A percentile compares a stretch with the other conserved stretches of the same genome.
Evolutionary conservation across 2,113 vertebrate species (phyloP).

Genomic region (Panurus biarmicus): DNA sequence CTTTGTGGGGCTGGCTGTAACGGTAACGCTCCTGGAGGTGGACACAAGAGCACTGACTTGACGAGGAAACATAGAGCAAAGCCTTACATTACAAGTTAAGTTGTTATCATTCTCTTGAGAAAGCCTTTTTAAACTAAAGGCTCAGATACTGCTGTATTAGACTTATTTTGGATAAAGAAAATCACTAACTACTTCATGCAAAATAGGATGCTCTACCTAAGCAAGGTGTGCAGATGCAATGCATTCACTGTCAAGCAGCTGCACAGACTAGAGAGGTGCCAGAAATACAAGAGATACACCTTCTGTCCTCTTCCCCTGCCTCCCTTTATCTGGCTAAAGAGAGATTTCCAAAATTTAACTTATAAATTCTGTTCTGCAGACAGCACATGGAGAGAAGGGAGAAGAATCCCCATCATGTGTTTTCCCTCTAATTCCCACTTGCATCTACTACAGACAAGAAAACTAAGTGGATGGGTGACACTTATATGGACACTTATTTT

Average conservation of each 20-base stretch:
- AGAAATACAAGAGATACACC: not conserved
- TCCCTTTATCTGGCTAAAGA: not conserved
- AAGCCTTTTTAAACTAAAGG: not conserved
- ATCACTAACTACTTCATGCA: not conserved
- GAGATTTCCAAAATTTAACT: not conserved
- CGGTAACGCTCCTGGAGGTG: slow-evolving; percentile 84
- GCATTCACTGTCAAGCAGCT: not conserved
- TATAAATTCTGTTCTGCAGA: not conserved
- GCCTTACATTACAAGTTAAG: not conserved
- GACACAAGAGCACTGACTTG: not conserved
- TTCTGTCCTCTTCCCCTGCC: not conserved
- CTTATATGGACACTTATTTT: not conserved
- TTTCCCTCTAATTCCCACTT: not conserved
- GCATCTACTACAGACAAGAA: not conserved
- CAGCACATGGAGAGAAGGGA: not conserved
- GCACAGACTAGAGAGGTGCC: not conserved
- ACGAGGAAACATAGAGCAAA: not conserved
- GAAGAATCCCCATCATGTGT: not conserved
- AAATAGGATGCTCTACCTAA: not conserved
- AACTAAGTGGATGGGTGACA: not conserved
- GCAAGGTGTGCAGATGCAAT: not conserved
- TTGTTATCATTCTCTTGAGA: not conserved
- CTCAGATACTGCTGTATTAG: not conserved
- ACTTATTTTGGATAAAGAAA: not conserved
- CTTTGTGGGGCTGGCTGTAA: slow-evolving; percentile 96